These are phyloP conservation scores for Botrylloides violaceus DNA, from an alignment of 23 tunicate genomes.

Conservation along the genomic window DNA sequence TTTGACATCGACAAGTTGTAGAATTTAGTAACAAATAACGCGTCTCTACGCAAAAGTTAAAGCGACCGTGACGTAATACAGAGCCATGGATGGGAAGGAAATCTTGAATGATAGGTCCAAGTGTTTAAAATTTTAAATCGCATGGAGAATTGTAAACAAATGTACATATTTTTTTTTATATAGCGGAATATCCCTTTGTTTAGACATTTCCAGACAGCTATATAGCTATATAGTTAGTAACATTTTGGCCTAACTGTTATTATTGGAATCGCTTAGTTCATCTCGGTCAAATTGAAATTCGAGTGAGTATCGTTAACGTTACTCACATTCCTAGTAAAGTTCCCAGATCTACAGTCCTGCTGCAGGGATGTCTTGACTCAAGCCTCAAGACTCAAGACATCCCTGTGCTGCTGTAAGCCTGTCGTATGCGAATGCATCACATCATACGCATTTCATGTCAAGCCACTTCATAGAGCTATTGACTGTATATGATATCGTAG, in stretches of 20 bases:
- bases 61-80: background rate
- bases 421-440: no score
- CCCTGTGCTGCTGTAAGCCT: no score
- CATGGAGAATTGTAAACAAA: background rate
- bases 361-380: no score
- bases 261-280: background rate
- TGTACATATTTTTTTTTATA: background rate
- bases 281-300: conserved; percentile 15
- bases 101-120: background rate
- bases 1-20: background rate
- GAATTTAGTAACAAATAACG: background rate
- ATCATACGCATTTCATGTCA: no score
- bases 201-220: background rate
- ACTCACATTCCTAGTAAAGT: no score
- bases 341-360: no score
- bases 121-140: no score
- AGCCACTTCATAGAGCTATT: no score
- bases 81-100: background rate
- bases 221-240: no score
- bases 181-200: background rate
- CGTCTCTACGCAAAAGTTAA: background rate
- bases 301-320: background rate
- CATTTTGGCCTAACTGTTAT: no score
- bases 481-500: no score
- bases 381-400: no score